phyloP scores from a whole-genome alignment of 2,113 vertebrate species.

The Eidolon helvum region DNA sequence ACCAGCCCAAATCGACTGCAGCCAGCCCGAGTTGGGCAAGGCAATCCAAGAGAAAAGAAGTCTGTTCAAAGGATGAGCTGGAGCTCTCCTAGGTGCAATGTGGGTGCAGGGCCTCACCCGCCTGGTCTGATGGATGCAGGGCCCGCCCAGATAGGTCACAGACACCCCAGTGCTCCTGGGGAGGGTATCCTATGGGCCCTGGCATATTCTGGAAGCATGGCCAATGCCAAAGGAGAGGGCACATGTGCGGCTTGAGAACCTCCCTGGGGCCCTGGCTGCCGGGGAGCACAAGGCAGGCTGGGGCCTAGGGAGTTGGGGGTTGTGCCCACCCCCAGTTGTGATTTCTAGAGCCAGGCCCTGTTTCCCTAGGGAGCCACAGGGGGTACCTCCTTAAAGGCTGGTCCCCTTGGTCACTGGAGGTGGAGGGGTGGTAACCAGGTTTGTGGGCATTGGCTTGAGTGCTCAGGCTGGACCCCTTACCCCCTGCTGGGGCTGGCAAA shows the following conservation, averaged over 20 bases:
- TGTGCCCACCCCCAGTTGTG: not conserved
- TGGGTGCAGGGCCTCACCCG: not conserved
- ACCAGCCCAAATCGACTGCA: not conserved
- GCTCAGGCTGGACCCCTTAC: not conserved
- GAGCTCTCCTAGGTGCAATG: constrained; percentile 48
- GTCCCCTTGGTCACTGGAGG: not conserved
- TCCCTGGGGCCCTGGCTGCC: not conserved
- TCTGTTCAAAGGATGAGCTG: not conserved
- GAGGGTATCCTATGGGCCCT: not conserved
- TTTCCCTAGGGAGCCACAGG: not conserved
- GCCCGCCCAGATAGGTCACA: not conserved
- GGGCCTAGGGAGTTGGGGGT: not conserved
- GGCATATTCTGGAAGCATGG: not conserved
- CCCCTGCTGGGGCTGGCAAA: not conserved
- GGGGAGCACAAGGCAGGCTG: not conserved
- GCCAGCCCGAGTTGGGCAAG: not conserved
- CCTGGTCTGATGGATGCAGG: not conserved
- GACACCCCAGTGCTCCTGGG: not conserved
- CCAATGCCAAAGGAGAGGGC: not conserved
- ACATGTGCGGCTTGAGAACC: not conserved
- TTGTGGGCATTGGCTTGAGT: not conserved
- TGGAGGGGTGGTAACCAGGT: not conserved
- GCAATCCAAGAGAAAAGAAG: not conserved
- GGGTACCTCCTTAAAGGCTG: not conserved
- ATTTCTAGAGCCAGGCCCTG: not conserved